Evolutionary conservation across 2,888 invertebrate species (phyloP).

Genomic region (Formica aserva): DNA sequence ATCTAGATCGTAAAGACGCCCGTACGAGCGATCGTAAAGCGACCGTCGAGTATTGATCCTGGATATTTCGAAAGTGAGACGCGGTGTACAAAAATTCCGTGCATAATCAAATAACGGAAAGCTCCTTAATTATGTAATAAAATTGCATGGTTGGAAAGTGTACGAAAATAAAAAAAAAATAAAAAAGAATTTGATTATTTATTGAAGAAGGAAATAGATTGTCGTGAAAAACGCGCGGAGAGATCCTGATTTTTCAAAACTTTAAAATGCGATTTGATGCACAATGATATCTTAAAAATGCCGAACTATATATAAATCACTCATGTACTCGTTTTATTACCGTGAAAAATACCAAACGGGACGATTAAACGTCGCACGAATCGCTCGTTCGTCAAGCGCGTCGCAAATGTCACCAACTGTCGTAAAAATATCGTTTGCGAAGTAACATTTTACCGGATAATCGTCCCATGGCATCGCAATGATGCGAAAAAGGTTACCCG

Average conservation of each 20-base stretch:
- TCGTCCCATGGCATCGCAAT: conserved; percentile 16
- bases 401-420: conserved; percentile 49
- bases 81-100: conserved; percentile 10
- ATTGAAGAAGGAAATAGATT: neutral
- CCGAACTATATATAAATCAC: neutral
- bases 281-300: neutral
- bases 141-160: neutral
- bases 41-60: conserved; percentile 62
- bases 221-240: neutral
- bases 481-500: conserved; percentile 59
- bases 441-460: conserved; percentile 66
- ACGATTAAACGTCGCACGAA: conserved; percentile 29
- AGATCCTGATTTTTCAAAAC: neutral
- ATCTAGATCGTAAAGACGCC: conserved; percentile 65
- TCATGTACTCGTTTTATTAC: conserved; percentile 15
- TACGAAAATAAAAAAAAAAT: neutral
- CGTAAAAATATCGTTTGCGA: conserved; percentile 59
- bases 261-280: neutral
- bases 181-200: neutral
- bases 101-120: neutral
- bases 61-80: conserved; percentile 53
- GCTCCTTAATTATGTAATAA: neutral
- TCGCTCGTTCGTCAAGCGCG: conserved; percentile 15
- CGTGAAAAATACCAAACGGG: conserved; percentile 16
- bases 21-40: conserved; percentile 67